A percentile compares a stretch with the other conserved stretches of the same genome.
These are phyloP conservation scores for Ganaspis sp. DNA, from an alignment of 1,140 invertebrate species.

Conservation along the genomic window DNA sequence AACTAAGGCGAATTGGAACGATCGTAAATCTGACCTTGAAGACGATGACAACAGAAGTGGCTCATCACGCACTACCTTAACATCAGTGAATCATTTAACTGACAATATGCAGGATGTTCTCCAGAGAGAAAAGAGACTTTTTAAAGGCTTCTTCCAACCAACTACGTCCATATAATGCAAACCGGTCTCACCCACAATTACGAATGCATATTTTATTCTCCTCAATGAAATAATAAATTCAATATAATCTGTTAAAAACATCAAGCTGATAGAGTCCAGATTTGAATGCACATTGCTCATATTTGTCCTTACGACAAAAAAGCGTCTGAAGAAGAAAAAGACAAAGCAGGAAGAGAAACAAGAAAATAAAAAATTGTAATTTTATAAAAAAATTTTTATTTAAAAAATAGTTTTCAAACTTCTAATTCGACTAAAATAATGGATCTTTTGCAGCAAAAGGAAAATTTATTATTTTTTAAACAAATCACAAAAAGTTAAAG, in stretches of 20 bases:
- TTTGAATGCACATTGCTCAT: too few relatives aligned
- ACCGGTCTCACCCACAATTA: slow-evolving; percentile 30
- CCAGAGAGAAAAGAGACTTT: slow-evolving; percentile 42
- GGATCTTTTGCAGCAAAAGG: too few relatives aligned
- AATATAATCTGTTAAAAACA: neutral
- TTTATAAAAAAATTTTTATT: too few relatives aligned
- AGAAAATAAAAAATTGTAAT: too few relatives aligned
- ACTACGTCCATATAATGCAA: slow-evolving; percentile 31
- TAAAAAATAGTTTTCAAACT: too few relatives aligned
- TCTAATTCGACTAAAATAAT: too few relatives aligned
- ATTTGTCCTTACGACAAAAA: too few relatives aligned
- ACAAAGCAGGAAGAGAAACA: too few relatives aligned
- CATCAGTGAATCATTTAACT: slow-evolving; percentile 52
- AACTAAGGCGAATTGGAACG: slow-evolving; percentile 42
- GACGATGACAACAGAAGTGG: slow-evolving; percentile 61
- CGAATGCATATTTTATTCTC: slow-evolving; percentile 34
- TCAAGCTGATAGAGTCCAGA: too few relatives aligned
- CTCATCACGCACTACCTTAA: slow-evolving; percentile 50
- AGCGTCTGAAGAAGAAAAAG: too few relatives aligned
- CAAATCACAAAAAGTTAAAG: neutral
- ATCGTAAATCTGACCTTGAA: slow-evolving; percentile 48
- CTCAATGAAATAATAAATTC: slow-evolving; percentile 1
- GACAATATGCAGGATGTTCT: slow-evolving; percentile 54
- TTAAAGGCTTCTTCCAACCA: slow-evolving; percentile 47
- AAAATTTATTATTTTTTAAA: too few relatives aligned